phyloP scores from a whole-genome alignment of 2,888 invertebrate species.

The Epiblema foenella region DNA sequence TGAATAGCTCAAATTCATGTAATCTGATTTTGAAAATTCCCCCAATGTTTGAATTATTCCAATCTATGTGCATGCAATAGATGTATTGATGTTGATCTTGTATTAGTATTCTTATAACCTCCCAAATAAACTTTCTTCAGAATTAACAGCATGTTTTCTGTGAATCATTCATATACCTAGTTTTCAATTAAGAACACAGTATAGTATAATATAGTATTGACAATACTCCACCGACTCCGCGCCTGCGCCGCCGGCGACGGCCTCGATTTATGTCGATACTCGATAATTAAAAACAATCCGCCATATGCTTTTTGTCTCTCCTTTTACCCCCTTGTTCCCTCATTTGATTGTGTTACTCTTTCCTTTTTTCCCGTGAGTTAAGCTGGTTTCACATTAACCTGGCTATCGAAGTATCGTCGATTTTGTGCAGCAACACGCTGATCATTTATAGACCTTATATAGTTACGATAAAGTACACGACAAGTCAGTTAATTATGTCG shows the following conservation, averaged over 20 bases:
- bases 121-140: background rate
- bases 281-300: slow-evolving; percentile 86
- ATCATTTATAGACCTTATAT: background rate
- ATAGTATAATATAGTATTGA: slow-evolving; percentile 4
- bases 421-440: slow-evolving; percentile 50
- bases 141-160: background rate
- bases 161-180: slow-evolving; percentile 2
- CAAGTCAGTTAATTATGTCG: background rate
- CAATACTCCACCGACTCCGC: slow-evolving; percentile 45
- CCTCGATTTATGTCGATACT: slow-evolving; percentile 85
- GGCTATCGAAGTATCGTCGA: slow-evolving; percentile 62
- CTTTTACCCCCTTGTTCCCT: slow-evolving; percentile 82
- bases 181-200: slow-evolving; percentile 17
- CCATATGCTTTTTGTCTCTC: slow-evolving; percentile 81
- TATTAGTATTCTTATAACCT: background rate
- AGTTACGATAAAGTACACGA: background rate
- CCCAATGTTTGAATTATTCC: no score
- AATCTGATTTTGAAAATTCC: no score
- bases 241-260: slow-evolving; percentile 79
- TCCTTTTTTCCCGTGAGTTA: slow-evolving; percentile 65
- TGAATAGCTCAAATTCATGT: no score
- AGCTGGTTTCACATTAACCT: slow-evolving; percentile 70
- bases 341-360: slow-evolving; percentile 82
- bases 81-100: no score
- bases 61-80: no score